Evolutionary conservation across 2,888 invertebrate species (phyloP).

Genomic region (Tinea pellionella): DNA sequence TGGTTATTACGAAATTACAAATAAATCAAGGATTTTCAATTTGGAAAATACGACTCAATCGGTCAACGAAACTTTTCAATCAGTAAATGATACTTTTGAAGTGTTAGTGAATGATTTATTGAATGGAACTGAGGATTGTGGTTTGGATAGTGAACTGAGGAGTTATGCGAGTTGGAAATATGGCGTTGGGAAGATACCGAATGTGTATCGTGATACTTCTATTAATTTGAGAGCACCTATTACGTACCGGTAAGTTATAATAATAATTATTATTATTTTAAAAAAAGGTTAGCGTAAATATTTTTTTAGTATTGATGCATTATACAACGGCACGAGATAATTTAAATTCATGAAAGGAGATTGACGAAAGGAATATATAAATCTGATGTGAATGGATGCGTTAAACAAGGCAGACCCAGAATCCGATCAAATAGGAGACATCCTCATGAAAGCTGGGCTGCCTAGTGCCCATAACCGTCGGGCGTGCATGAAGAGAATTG

Average conservation of each 20-base stretch:
- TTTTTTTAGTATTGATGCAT: too few species aligned
- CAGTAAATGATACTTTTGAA: constrained; percentile 25
- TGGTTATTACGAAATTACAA: constrained; percentile 44
- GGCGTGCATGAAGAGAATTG: too few species aligned
- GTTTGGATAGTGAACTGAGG: constrained; percentile 37
- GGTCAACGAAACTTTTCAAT: constrained; percentile 22
- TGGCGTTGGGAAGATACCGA: constrained; percentile 39
- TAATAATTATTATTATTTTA: neutral
- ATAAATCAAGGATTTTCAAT: constrained; percentile 26
- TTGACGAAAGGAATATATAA: too few species aligned
- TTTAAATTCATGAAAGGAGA: too few species aligned
- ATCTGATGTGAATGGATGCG: too few species aligned
- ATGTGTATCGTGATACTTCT: constrained; percentile 35
- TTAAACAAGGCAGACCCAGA: too few species aligned
- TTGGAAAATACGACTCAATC: constrained; percentile 18
- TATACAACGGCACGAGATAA: too few species aligned
- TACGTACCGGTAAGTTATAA: constrained; percentile 59
- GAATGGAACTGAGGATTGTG: constrained; percentile 44
- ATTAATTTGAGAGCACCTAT: constrained; percentile 59
- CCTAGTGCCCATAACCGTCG: too few species aligned
- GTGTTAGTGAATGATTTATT: constrained; percentile 29
- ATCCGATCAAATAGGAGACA: too few species aligned
- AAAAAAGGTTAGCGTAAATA: too few species aligned
- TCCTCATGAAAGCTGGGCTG: too few species aligned
- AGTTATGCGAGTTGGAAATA: constrained; percentile 61